Conservation (phyloP, 2,797 vertebrate genomes). For the Catamblyrhynchus diadema region DNA sequence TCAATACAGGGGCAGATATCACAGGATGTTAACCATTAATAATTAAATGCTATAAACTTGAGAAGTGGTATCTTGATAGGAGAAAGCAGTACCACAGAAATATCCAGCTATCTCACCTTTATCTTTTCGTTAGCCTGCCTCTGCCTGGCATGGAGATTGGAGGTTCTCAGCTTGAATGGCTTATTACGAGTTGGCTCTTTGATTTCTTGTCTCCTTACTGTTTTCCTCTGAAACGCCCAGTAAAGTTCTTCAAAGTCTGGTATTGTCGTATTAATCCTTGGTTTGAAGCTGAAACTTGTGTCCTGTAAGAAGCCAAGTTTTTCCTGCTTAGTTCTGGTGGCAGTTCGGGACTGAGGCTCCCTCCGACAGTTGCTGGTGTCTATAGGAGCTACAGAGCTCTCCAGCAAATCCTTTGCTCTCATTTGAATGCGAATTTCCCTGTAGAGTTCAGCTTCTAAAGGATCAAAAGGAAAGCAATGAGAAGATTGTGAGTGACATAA, state of each 20-base stretch:
- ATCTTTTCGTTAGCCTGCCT: constrained; percentile 61
- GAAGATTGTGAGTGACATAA: not conserved
- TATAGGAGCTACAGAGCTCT: constrained; percentile 68
- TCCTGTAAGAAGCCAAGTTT: constrained; percentile 84
- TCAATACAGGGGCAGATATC: not conserved
- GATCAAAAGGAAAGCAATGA: constrained; percentile 48
- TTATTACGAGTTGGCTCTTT: constrained; percentile 83
- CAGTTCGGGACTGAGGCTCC: constrained; percentile 63
- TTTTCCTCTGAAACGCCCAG: constrained; percentile 82
- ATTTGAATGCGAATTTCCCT: constrained; percentile 79
- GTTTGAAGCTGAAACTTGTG: constrained; percentile 83
- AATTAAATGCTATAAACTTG: not conserved
- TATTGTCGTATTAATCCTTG: constrained; percentile 81
- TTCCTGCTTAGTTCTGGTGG: constrained; percentile 77
- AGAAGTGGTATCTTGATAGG: not conserved
- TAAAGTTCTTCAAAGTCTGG: constrained; percentile 88
- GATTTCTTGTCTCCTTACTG: constrained; percentile 69
- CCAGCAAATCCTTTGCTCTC: constrained; percentile 78
- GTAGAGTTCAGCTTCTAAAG: constrained; percentile 79
- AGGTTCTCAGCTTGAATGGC: constrained; percentile 87
- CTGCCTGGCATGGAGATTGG: constrained; percentile 71
- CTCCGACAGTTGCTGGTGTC: constrained; percentile 29
- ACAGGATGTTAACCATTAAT: not conserved
- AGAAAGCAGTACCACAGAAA: not conserved
- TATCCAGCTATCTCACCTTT: constrained; percentile 67